Base-by-base conservation (phyloP, 2,797 vertebrate species). In the Artibeus jamaicensis region DNA sequence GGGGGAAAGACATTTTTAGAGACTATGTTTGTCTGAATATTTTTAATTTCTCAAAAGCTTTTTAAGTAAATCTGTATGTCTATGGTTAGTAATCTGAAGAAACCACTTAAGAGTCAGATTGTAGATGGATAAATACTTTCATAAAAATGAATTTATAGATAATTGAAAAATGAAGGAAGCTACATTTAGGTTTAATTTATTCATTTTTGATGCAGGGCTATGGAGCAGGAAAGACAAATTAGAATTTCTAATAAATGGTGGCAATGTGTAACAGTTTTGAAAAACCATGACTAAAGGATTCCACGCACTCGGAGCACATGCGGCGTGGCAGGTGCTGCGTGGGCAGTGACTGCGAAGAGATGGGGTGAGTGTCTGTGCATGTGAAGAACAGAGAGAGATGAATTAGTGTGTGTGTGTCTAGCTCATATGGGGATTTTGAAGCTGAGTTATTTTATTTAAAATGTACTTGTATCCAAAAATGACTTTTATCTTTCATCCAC, bases 311-410 rank as follows among this genome's bases (percentile, higher is more conserved):
- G 87, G 29, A 93, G 89, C 68, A 94, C 89, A 95, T 87, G 67
- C 97, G 88, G 95, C 96, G 24, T 91, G 88, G 68, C 97, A 98
- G 97, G 67, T 96, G 94, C 89, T 98, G 97, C 21, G 97, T 98
- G 95, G 97, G 98, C 73, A 96, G 96, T 62, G 93, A 96, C 83
- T 96, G 96, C 97, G 96, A 97, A 96, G 95, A 97, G 68, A 22
- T 79, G 71, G 15, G 19, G 50, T 92, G 86, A 90, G 91, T 97
- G 87, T 87, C 32, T 26, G 10, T 74, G 22, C 85, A n/a, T 29
- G 29, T 76, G 73, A 15, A 46, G 9, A 24, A 34, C 50, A 91
- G 6, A 86, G 1, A 92, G 34, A 95, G 42, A 84, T 81, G 32
- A 94, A 95, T 95, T 67, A 90, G 77, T 44, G 8, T 59, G 0